phyloP scores from a whole-genome alignment of 1,140 invertebrate genomes.

The Caenorhabditis remanei region DNA sequence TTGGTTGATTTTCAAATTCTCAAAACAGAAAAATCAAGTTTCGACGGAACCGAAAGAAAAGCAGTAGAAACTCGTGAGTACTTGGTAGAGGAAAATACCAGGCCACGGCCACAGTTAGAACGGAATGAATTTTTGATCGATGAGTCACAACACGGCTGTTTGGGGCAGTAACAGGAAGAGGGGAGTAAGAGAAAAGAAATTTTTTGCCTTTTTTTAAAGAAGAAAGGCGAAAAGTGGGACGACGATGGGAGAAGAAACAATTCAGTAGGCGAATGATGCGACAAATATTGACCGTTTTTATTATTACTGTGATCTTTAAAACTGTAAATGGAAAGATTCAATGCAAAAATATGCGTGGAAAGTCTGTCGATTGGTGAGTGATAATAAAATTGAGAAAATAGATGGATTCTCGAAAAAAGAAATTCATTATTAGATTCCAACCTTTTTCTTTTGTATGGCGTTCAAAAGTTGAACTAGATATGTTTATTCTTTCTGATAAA shows the following conservation, averaged over 20 bases:
- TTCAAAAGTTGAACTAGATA: too few species aligned
- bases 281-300: background rate
- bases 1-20: background rate
- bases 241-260: background rate
- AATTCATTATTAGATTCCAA: too few species aligned
- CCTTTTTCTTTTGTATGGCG: too few species aligned
- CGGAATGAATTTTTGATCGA: background rate
- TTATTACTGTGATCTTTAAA: background rate
- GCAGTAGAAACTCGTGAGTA: background rate
- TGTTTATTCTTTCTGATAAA: too few species aligned
- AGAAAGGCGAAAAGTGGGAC: background rate
- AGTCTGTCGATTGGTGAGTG: conserved; percentile 36
- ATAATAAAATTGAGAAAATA: background rate
- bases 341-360: conserved; percentile 40
- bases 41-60: background rate
- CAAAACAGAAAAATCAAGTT: background rate
- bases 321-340: conserved; percentile 20
- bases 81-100: background rate
- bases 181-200: background rate
- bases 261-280: background rate
- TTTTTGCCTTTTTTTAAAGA: background rate
- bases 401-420: too few species aligned
- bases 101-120: background rate
- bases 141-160: background rate
- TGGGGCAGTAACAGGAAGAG: conserved; percentile 24